Evolutionary conservation across 1,140 invertebrate species (phyloP), one percentile per base, ranked within the genome.

Genomic region (Harpegnathos saltator): DNA sequence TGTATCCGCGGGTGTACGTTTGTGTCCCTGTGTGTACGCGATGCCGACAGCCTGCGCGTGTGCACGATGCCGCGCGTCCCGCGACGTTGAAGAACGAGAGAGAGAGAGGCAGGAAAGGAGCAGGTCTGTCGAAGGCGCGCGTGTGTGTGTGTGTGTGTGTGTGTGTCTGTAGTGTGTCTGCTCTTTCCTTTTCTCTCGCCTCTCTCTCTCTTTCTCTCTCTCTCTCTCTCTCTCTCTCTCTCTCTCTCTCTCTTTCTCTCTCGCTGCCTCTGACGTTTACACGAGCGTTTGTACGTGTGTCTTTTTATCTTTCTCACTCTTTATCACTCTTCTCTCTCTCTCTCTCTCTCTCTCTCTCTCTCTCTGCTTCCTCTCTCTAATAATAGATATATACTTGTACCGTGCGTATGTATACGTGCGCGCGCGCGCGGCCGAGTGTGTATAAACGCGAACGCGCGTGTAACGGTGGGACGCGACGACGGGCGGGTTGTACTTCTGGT

Each of bases 391-490:
- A 19, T 22, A 33, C n/a, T 1, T 54, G 54, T 22, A 11, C 22
- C 15, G 15, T 58, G 17, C 26, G 52, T 29, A 17, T 33, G 22
- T 50, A n/a, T n/a, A 33, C 66, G 58, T 3, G 15, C 29, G 69
- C 15, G 82, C 52, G 61, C 61, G 65, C 22, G 24, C 15, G 52
- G 14, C 19, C 50, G 56, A 56, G 68, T 44, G 38, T 26, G 71
- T 63, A 50, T 22, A 26, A 56, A n/a, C 54, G 50, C 48, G 78
- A 19, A 15, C 24, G 38, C n/a, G 69, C 44, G 82, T 66, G 66
- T 72, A 63, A 82, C 61, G 48, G 56, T 69, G 22, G 84, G 24
- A 69, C 75, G 19, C 73, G 65, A 62, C 63, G n/a, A 73, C 33
- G 84, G 11, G 38, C 38, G 24, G 66, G 73, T 58, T 71, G 11